Conservation (phyloP, 2,888 invertebrate genomes). For the Spilosoma lubricipeda region DNA sequence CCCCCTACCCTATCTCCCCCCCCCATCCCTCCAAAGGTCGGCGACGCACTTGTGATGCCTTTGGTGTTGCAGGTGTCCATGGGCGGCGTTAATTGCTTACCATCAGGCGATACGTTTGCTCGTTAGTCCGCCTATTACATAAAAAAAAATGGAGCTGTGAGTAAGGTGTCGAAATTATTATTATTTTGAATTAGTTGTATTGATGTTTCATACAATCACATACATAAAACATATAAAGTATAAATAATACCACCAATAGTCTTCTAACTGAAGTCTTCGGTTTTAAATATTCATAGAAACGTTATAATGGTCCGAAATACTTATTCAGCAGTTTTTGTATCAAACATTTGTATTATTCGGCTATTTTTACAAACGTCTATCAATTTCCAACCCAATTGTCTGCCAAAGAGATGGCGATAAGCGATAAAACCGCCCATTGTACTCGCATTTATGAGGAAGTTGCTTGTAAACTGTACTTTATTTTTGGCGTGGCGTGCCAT, state of each 20-base stretch:
- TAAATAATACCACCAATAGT: not conserved
- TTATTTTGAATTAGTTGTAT: no score
- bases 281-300: not conserved
- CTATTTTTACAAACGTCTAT: not conserved
- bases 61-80: no score
- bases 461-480: not conserved
- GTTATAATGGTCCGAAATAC: not conserved
- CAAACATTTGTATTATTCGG: not conserved
- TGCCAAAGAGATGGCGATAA: constrained; percentile 4
- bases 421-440: not conserved
- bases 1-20: no score
- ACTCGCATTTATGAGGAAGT: not conserved
- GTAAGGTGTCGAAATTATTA: no score
- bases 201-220: no score
- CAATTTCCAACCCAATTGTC: not conserved
- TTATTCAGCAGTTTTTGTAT: not conserved
- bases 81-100: no score
- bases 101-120: no score
- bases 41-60: no score
- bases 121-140: no score
- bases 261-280: not conserved
- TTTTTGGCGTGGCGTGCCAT: not conserved
- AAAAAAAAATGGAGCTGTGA: no score
- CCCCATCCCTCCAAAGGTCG: no score
- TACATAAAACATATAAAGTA: not conserved